Percentiles rank a stretch among this genome's conserved stretches.
Evolutionary conservation across 2,888 invertebrate species (phyloP).

Genomic region (Microdon myrmicae): DNA sequence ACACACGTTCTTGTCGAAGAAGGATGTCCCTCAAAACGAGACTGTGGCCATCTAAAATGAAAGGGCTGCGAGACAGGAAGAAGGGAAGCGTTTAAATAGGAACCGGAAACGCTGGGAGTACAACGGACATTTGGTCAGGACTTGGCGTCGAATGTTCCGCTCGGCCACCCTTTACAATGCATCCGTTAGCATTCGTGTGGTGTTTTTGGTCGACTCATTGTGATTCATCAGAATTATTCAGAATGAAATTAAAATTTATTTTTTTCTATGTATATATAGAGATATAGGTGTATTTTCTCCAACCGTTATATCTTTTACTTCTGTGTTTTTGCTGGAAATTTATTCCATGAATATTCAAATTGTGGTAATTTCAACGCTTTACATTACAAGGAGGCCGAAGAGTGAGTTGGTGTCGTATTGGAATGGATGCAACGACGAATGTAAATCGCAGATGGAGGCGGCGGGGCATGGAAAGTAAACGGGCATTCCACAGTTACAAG

Average conservation of each 20-base stretch:
- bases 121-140: slow-evolving; percentile 37
- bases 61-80: slow-evolving; percentile 2
- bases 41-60: neutral
- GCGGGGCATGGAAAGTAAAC: no score
- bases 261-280: slow-evolving; percentile 4
- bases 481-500: slow-evolving; percentile 10
- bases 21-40: neutral
- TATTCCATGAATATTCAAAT: slow-evolving; percentile 53
- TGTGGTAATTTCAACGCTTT: slow-evolving; percentile 46
- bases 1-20: no score
- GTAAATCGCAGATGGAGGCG: slow-evolving; percentile 24
- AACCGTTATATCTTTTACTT: neutral
- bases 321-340: slow-evolving; percentile 41
- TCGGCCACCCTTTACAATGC: neutral
- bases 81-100: slow-evolving; percentile 17
- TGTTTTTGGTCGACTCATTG: slow-evolving; percentile 40
- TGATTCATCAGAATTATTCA: slow-evolving; percentile 52
- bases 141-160: slow-evolving; percentile 7
- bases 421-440: slow-evolving; percentile 27
- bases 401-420: slow-evolving; percentile 8
- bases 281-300: slow-evolving; percentile 1
- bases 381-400: slow-evolving; percentile 23
- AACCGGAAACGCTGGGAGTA: slow-evolving; percentile 38
- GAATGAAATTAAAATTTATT: slow-evolving; percentile 48
- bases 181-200: slow-evolving; percentile 6